Base-by-base conservation (phyloP, 92 coral and sea anemone species). In the Phenganax stokvisi region DNA sequence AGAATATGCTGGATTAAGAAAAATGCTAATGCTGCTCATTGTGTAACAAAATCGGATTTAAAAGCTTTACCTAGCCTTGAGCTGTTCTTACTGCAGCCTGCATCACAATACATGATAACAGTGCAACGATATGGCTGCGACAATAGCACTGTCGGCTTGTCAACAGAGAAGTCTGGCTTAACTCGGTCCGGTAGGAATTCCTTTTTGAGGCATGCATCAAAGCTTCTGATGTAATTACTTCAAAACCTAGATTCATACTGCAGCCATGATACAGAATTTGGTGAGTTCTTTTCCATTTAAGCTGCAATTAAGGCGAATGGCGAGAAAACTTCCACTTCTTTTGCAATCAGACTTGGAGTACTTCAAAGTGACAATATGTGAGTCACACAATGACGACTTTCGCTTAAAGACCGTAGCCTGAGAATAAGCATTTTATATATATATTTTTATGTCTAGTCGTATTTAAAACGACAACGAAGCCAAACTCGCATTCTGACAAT, bases 351-450 rank as follows among this genome's bases (percentile, higher is more conserved):
- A 55, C 61, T 75, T 57, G 80, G 80, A 6, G 9, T 0, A 75
- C 64, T 75, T 54, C 60, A 75, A 75, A 16, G 17, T 7, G 80
- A 75, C 67, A 65, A 75, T 57, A 75, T 1, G 80, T 75, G 27
- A n/a, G 80, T 56, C 13, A 27, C 11, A 17, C 47, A 72, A 37
- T 17, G 58, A 72, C 6, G 6, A 4, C 47, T 12, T 27, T 74
- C 31, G 15, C 7, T 65, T 65, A 2, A 65, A 65, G 31, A 20
- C 25, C 25, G 25, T 20, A 65, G 7, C 0, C 10, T 65, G 3
- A 17, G 71, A 44, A 17, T 28, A 17, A 65, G 25, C 25, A 20
- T 20, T 20, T 20, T 20, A 20, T 20, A 20, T 20, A 20, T 20
- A 17, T 2, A 17, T 65, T 17, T 65, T 0, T 3, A 17, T 65